Evolutionary conservation across 2,113 vertebrate genomes (phyloP).

Genomic region (Anser cygnoides): DNA sequence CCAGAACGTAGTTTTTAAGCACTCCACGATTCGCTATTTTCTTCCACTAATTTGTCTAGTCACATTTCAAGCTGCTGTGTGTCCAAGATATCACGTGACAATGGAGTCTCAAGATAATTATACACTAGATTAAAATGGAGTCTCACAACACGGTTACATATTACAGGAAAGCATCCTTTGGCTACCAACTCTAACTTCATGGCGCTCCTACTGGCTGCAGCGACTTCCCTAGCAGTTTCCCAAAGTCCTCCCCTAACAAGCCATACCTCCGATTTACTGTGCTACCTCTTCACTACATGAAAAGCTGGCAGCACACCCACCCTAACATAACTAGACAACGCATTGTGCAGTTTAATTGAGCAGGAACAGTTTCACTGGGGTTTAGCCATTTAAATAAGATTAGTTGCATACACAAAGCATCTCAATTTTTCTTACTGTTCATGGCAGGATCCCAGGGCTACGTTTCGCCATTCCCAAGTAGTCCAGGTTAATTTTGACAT

Average conservation of each 20-base stretch:
- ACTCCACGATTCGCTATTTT: not conserved
- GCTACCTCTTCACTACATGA: not conserved
- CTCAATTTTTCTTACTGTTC: constrained; percentile 59
- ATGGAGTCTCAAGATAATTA: not conserved
- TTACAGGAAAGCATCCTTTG: not conserved
- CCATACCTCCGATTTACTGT: not conserved
- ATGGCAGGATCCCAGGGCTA: constrained; percentile 51
- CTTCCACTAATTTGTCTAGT: not conserved
- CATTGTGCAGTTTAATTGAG: not conserved
- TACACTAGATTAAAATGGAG: not conserved
- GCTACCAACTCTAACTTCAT: not conserved
- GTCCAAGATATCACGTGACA: not conserved
- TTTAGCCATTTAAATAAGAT: not conserved
- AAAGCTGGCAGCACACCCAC: not conserved
- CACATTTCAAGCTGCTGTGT: not conserved
- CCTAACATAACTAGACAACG: not conserved
- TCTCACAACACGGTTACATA: not conserved
- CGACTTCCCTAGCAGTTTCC: not conserved
- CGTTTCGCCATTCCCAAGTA: constrained; percentile 63
- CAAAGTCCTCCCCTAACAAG: not conserved
- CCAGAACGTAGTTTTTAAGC: not conserved
- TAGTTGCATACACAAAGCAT: constrained; percentile 9
- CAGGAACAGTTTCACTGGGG: not conserved
- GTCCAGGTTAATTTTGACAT: constrained; percentile 64
- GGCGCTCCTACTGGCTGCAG: not conserved